Evolutionary conservation across 2,113 vertebrate species (phyloP).

Genomic region (Microtus ochrogaster): DNA sequence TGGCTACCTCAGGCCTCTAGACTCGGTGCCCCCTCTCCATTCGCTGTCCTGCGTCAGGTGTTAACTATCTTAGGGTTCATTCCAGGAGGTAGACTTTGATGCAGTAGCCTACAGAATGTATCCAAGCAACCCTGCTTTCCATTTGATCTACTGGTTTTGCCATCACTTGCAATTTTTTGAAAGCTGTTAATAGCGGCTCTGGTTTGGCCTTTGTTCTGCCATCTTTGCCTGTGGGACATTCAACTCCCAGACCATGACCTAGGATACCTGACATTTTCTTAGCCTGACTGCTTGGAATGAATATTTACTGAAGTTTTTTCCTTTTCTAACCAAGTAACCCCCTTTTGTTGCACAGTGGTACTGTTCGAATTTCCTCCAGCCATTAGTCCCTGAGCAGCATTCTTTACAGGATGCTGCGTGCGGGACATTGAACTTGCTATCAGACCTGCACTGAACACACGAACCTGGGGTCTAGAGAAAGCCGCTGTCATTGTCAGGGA

Average conservation of each 20-base stretch:
- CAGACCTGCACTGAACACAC: neutral
- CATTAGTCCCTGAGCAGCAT: too few relatives aligned
- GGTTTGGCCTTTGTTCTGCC: neutral
- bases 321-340: neutral
- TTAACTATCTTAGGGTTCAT: neutral
- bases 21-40: neutral
- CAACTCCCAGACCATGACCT: neutral
- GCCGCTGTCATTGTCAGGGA: neutral
- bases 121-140: neutral
- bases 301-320: neutral
- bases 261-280: neutral
- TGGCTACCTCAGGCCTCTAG: neutral
- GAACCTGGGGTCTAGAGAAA: neutral
- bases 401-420: fast-evolving
- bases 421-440: neutral
- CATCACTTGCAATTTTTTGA: neutral
- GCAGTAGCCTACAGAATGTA: neutral
- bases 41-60: neutral
- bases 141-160: neutral
- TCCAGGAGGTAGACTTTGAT: neutral
- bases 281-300: neutral
- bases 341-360: neutral
- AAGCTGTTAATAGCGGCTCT: neutral
- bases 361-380: neutral
- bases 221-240: neutral